phyloP scores from a whole-genome alignment of 2,113 vertebrate genomes.

The Eublepharis macularius region DNA sequence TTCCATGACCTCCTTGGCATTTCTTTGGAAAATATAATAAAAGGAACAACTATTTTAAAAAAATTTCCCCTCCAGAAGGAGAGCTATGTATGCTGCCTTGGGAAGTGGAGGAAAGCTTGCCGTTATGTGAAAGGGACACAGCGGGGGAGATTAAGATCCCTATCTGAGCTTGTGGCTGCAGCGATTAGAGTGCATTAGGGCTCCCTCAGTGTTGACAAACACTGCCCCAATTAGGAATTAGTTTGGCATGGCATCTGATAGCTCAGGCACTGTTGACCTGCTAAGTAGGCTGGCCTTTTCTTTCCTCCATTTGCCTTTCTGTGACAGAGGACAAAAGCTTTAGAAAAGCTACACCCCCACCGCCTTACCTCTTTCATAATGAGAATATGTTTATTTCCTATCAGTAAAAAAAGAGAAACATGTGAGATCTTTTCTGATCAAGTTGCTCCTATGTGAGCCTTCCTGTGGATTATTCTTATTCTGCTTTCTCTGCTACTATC shows the following conservation, averaged over 20 bases:
- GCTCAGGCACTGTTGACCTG: constrained; percentile 60
- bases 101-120: constrained; percentile 21
- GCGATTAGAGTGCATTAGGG: constrained; percentile 72
- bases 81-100: neutral
- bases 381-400: neutral
- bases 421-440: neutral
- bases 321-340: constrained; percentile 6
- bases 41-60: neutral
- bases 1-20: neutral
- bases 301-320: constrained; percentile 35
- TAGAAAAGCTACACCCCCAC: neutral
- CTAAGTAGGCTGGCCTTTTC: constrained; percentile 47
- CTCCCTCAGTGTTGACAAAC: constrained; percentile 74
- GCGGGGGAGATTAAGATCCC: constrained; percentile 73
- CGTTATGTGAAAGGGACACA: constrained; percentile 26
- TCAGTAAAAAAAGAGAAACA: neutral
- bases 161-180: constrained; percentile 70
- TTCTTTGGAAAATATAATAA: neutral
- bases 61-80: neutral
- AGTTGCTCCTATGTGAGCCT: no score
- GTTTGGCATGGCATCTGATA: constrained; percentile 73
- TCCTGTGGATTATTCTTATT: no score
- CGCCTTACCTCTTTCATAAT: neutral
- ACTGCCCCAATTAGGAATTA: constrained; percentile 80
- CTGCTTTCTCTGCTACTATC: no score